These are phyloP conservation scores for Dromococcyx pavoninus DNA, from an alignment of 2,797 vertebrate species.

Conservation along the genomic window DNA sequence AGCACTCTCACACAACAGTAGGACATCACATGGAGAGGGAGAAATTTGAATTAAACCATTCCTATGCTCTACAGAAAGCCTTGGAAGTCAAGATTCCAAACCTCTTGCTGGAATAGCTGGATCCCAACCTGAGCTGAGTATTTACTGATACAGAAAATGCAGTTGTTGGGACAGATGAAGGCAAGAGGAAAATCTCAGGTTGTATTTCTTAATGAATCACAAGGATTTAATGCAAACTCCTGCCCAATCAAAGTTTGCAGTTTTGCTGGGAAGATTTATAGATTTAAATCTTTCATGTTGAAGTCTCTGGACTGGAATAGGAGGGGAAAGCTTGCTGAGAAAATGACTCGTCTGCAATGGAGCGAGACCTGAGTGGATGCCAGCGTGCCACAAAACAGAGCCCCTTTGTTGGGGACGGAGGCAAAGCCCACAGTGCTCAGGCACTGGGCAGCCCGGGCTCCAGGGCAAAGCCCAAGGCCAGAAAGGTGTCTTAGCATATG, in stretches of 20 bases:
- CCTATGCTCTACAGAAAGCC: not conserved
- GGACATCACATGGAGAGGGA: not conserved
- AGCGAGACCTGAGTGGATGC: not conserved
- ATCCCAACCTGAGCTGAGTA: not conserved
- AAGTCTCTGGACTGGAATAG: not conserved
- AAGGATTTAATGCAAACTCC: not conserved
- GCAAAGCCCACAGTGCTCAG: not conserved
- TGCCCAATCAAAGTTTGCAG: not conserved
- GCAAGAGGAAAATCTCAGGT: not conserved
- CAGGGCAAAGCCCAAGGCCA: not conserved
- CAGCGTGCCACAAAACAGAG: not conserved
- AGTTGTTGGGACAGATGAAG: not conserved
- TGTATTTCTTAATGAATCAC: not conserved
- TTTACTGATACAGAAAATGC: not conserved
- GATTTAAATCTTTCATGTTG: not conserved
- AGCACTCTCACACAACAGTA: not conserved
- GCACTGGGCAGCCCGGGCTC: not conserved
- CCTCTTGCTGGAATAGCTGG: not conserved
- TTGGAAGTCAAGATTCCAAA: not conserved
- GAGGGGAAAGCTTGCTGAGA: not conserved
- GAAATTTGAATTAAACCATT: not conserved
- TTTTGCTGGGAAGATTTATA: not conserved
- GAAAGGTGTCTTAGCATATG: not conserved
- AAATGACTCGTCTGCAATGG: not conserved
- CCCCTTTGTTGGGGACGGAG: not conserved